phyloP scores from a whole-genome alignment of 2,113 vertebrate species.

The Irena cyanogastra region DNA sequence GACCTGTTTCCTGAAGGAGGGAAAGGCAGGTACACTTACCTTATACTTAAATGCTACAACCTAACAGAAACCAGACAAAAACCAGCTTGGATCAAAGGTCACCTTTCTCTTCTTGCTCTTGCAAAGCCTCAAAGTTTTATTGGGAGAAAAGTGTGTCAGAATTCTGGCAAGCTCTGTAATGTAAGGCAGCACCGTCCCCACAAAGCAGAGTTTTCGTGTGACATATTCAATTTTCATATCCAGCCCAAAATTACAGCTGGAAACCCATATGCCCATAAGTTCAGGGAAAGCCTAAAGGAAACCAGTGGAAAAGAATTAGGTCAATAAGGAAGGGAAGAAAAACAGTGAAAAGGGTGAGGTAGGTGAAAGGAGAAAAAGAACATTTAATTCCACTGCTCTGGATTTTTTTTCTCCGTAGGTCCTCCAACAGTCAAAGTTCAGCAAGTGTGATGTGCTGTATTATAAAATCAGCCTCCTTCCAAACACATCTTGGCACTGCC shows the following conservation, averaged over 20 bases:
- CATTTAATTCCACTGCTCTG: not conserved
- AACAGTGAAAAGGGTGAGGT: not conserved
- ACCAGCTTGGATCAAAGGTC: not conserved
- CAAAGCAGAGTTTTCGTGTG: not conserved
- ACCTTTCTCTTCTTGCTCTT: not conserved
- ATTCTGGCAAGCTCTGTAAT: not conserved
- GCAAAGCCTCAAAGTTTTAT: not conserved
- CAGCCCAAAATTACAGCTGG: not conserved
- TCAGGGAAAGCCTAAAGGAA: conserved; percentile 11
- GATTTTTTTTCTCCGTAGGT: not conserved
- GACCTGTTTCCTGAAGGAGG: not conserved
- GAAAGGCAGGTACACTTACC: not conserved
- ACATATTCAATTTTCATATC: not conserved
- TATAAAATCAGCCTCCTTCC: not conserved
- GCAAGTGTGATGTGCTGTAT: not conserved
- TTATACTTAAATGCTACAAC: not conserved
- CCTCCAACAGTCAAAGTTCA: not conserved
- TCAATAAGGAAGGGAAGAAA: not conserved
- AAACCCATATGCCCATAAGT: not conserved
- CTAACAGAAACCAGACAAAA: not conserved
- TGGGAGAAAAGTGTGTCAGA: not conserved
- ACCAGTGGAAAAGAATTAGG: not conserved
- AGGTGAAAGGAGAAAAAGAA: not conserved
- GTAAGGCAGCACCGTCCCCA: not conserved
- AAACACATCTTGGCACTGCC: not conserved